These are phyloP conservation scores for Sturnira hondurensis DNA, from an alignment of 2,113 vertebrate species.

Conservation along the genomic window DNA sequence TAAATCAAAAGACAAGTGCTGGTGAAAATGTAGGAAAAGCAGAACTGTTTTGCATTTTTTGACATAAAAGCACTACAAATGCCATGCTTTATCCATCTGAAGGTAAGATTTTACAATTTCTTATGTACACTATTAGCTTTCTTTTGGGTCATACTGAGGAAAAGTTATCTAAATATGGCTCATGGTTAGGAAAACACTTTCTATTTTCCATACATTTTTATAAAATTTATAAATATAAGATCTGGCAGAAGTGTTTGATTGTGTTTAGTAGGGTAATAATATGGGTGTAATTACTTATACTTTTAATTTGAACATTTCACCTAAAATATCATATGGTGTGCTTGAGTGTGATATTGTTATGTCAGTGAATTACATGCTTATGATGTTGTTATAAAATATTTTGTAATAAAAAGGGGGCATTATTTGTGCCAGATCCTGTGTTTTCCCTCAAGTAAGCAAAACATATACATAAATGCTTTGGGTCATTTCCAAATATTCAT, in stretches of 20 bases:
- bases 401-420: no score
- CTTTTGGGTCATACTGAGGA: background rate
- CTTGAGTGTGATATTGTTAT: no score
- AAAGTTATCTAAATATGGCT: constrained; percentile 16
- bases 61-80: background rate
- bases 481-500: background rate
- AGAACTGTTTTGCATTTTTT: background rate
- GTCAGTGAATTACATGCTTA: no score
- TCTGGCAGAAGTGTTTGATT: no score
- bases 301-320: no score
- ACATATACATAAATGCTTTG: background rate
- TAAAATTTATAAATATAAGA: background rate
- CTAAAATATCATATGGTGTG: no score
- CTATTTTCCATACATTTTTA: background rate
- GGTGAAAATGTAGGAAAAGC: no score
- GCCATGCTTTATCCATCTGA: background rate
- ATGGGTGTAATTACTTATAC: no score
- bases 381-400: no score
- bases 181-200: background rate
- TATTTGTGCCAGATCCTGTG: no score
- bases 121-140: background rate
- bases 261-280: no score
- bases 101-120: background rate
- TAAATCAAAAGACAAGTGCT: no score
- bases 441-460: background rate